phyloP scores from a whole-genome alignment of 2,888 invertebrate species.

The Netelia fuscicornis region DNA sequence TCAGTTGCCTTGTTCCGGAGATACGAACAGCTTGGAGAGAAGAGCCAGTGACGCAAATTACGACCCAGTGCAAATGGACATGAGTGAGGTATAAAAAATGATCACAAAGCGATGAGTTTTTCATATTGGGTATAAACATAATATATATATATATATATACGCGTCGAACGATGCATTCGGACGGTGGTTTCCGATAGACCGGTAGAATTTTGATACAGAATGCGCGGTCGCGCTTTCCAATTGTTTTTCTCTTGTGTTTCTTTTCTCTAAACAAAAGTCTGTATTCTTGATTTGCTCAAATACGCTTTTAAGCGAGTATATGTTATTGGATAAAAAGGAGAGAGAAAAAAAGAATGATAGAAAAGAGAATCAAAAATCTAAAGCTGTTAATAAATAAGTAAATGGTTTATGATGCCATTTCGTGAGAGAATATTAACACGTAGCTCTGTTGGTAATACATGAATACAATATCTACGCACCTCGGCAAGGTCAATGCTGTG shows the following conservation, averaged over 20 bases:
- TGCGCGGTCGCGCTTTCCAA: slow-evolving; percentile 66
- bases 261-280: slow-evolving; percentile 7
- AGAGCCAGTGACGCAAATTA: slow-evolving; percentile 89
- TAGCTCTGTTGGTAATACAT: slow-evolving; percentile 85
- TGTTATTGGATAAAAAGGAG: slow-evolving; percentile 23
- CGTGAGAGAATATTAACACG: slow-evolving; percentile 85
- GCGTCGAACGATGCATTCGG: slow-evolving; percentile 18
- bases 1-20: slow-evolving; percentile 74
- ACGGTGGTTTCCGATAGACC: slow-evolving; percentile 33
- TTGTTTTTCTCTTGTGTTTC: slow-evolving; percentile 54
- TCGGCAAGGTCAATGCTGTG: slow-evolving; percentile 85
- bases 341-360: slow-evolving; percentile 14
- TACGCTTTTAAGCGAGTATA: slow-evolving; percentile 53
- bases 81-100: slow-evolving; percentile 88
- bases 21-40: slow-evolving; percentile 71
- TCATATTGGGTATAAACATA: slow-evolving; percentile 29
- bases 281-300: slow-evolving; percentile 54
- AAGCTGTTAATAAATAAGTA: slow-evolving; percentile 77
- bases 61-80: slow-evolving; percentile 92
- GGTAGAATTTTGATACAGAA: slow-evolving; percentile 45
- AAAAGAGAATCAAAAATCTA: slow-evolving; percentile 30
- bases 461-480: slow-evolving; percentile 85
- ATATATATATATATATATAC: slow-evolving; percentile 10
- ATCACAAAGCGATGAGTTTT: slow-evolving; percentile 69
- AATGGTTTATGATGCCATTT: slow-evolving; percentile 84